These are phyloP conservation scores for Cisticola juncidis DNA, from an alignment of 2,113 vertebrate genomes.

Conservation along the genomic window DNA sequence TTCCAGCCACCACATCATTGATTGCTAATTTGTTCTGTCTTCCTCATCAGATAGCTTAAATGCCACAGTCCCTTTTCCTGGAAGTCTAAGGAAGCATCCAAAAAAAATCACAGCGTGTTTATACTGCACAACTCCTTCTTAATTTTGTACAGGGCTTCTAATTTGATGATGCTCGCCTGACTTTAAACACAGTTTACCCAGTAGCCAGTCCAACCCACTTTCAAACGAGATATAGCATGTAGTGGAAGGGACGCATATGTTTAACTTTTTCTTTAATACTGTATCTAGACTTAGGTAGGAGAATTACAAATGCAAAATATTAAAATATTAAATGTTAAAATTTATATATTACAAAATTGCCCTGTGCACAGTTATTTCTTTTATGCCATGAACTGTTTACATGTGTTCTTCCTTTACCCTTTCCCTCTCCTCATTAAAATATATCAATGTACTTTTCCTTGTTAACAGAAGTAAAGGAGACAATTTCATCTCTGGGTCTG, in stretches of 20 bases:
- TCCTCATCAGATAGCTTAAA: not conserved
- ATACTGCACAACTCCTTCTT: not conserved
- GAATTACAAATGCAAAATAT: not conserved
- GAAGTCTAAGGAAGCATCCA: not conserved
- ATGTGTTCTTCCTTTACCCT: not conserved
- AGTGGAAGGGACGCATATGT: not conserved
- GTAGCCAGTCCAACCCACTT: not conserved
- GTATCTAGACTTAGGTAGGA: not conserved
- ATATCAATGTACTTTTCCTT: not conserved
- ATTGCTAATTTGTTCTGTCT: not conserved
- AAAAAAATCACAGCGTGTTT: not conserved
- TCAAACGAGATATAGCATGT: not conserved
- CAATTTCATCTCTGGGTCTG: not conserved
- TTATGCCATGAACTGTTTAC: not conserved
- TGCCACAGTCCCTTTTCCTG: not conserved
- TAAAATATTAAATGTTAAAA: not conserved
- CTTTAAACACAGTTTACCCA: not conserved
- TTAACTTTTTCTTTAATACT: not conserved
- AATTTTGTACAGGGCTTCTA: not conserved
- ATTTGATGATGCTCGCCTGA: not conserved
- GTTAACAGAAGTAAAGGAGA: not conserved
- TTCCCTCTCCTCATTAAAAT: not conserved
- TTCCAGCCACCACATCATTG: not conserved
- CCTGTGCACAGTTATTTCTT: not conserved
- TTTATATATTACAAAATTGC: not conserved